These are phyloP conservation scores for Dreissena polymorpha DNA, from an alignment of 1,140 invertebrate species.

Conservation along the genomic window DNA sequence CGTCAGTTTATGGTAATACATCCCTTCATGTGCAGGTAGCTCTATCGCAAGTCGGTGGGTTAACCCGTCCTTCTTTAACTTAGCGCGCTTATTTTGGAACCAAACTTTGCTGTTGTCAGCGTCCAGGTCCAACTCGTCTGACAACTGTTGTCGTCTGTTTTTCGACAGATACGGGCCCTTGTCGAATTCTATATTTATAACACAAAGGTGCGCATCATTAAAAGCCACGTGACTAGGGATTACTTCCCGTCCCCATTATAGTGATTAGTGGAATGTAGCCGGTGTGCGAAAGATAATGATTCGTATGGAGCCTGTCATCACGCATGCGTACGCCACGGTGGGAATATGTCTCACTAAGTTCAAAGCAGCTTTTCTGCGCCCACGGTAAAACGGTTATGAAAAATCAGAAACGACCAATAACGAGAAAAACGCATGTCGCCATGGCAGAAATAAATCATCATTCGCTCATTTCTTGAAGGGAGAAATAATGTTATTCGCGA, in stretches of 20 bases:
- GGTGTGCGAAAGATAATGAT: background rate
- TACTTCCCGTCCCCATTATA: no score
- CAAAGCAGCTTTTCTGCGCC: background rate
- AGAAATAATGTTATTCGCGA: no score
- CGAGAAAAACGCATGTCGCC: no score
- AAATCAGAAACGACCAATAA: no score
- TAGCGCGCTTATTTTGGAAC: constrained; percentile 47
- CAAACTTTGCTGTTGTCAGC: constrained; percentile 38
- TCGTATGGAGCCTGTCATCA: background rate
- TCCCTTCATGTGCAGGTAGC: constrained; percentile 22
- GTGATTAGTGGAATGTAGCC: no score
- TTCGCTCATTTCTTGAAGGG: no score
- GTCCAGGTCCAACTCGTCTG: constrained; percentile 31
- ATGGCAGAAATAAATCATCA: no score
- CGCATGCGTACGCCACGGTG: background rate
- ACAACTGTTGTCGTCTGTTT: constrained; percentile 26
- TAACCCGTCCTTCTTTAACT: constrained; percentile 19
- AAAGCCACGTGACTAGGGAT: background rate
- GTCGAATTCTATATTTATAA: constrained; percentile 46
- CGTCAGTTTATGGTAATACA: constrained; percentile 37
- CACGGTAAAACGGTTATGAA: no score
- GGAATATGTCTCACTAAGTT: background rate
- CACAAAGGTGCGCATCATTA: constrained; percentile 36
- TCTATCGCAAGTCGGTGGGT: constrained; percentile 2
- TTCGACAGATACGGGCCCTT: constrained; percentile 41